A percentile compares a stretch with the other conserved stretches of the same genome.
These are phyloP conservation scores for Nudaria mundana DNA, from an alignment of 2,888 invertebrate genomes.

Conservation along the genomic window DNA sequence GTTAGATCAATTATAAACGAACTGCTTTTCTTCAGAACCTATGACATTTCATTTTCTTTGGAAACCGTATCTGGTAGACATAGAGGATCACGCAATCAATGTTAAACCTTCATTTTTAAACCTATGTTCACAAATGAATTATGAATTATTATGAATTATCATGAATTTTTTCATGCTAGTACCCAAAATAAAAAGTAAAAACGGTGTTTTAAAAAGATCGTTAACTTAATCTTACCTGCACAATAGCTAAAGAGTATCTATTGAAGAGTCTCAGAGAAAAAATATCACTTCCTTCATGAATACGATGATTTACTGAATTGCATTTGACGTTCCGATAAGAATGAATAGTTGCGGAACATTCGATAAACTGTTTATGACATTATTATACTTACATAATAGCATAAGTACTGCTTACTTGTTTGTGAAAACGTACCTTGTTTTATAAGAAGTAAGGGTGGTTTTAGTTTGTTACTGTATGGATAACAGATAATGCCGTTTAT, in stretches of 20 bases:
- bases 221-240: neutral
- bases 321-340: slow-evolving; percentile 46
- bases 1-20: too few relatives aligned
- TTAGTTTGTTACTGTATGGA: slow-evolving; percentile 6
- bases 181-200: too few relatives aligned
- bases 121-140: too few relatives aligned
- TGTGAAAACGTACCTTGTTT: slow-evolving; percentile 2
- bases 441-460: slow-evolving; percentile 6
- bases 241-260: too few relatives aligned
- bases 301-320: slow-evolving; percentile 35
- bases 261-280: slow-evolving; percentile 16
- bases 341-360: slow-evolving; percentile 45
- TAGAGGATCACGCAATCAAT: too few relatives aligned
- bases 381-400: slow-evolving; percentile 10
- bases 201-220: neutral
- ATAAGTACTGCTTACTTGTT: slow-evolving; percentile 5
- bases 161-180: too few relatives aligned
- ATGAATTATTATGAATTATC: too few relatives aligned
- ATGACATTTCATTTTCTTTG: neutral
- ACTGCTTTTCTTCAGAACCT: too few relatives aligned
- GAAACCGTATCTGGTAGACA: too few relatives aligned
- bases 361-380: slow-evolving; percentile 48
- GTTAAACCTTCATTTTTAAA: too few relatives aligned
- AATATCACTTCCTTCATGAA: slow-evolving; percentile 30
- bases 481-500: slow-evolving; percentile 26